Percentiles rank a stretch among this genome's conserved stretches.
Conservation (phyloP, 2,888 invertebrate species). For the Portevinia maculata region DNA sequence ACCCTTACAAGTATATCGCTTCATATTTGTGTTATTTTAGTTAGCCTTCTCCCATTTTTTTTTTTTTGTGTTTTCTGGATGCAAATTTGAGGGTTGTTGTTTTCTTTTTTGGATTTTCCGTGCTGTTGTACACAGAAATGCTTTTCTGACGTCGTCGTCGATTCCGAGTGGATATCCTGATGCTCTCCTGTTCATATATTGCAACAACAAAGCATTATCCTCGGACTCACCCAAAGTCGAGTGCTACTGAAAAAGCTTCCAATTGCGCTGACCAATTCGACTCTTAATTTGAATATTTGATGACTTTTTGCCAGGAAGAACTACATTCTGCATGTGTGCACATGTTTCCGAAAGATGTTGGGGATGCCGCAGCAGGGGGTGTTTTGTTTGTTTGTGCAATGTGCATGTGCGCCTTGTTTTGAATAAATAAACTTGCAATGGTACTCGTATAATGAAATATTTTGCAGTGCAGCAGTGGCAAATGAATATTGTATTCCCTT, state of each 20-base stretch:
- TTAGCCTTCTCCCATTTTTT: not conserved
- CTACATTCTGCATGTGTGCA: conserved; percentile 26
- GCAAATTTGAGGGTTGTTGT: conserved; percentile 23
- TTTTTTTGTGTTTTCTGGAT: not conserved
- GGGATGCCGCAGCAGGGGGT: not conserved
- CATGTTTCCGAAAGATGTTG: not conserved
- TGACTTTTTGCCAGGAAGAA: conserved; percentile 64
- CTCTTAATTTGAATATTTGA: conserved; percentile 74
- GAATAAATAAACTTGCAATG: conserved; percentile 67
- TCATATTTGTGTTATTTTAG: conserved; percentile 36
- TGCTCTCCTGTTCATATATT: conserved; percentile 31
- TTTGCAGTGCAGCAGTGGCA: conserved; percentile 40
- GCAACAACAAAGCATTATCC: conserved; percentile 46
- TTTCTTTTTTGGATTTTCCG: conserved; percentile 12
- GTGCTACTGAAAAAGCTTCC: conserved; percentile 59
- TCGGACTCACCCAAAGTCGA: conserved; percentile 14
- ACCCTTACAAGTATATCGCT: conserved; percentile 6
- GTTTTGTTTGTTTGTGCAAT: conserved; percentile 11
- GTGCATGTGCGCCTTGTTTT: conserved; percentile 44
- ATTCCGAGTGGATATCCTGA: conserved; percentile 25
- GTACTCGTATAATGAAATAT: conserved; percentile 62
- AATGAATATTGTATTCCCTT: conserved; percentile 41
- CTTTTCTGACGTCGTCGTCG: conserved; percentile 42
- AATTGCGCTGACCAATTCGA: conserved; percentile 72
- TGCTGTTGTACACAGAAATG: conserved; percentile 26